A percentile compares a stretch with the other conserved stretches of the same genome.
These are phyloP conservation scores for Volucella zonaria DNA, from an alignment of 2,888 invertebrate genomes.

Conservation along the genomic window DNA sequence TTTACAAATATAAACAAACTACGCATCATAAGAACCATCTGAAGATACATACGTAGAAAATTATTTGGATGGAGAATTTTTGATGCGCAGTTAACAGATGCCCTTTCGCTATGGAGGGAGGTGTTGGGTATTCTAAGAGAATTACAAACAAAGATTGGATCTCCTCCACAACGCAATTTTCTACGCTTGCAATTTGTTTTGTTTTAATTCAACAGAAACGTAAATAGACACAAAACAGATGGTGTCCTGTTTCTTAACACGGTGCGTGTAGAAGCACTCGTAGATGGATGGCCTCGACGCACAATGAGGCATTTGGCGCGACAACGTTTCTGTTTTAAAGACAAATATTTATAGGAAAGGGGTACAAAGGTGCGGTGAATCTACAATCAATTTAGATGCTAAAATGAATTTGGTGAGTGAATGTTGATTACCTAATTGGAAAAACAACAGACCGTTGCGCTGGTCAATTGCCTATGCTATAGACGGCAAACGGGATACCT, in stretches of 20 bases:
- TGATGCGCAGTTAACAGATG: slow-evolving; percentile 34
- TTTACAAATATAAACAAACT: slow-evolving; percentile 20
- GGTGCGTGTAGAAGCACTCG: background rate
- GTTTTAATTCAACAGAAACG: slow-evolving; percentile 1
- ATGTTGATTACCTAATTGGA: slow-evolving; percentile 57
- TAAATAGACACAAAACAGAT: slow-evolving; percentile 10
- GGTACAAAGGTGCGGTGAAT: background rate
- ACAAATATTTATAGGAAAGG: background rate
- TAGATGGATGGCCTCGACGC: background rate
- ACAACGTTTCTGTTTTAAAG: slow-evolving; percentile 28
- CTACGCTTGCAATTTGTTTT: background rate
- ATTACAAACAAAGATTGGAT: background rate
- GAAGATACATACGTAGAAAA: background rate
- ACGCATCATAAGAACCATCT: background rate
- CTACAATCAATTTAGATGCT: slow-evolving; percentile 5
- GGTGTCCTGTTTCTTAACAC: background rate
- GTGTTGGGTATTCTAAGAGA: background rate
- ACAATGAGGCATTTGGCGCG: slow-evolving; percentile 2
- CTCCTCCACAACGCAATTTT: background rate
- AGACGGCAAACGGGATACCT: background rate
- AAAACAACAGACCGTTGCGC: slow-evolving; percentile 7
- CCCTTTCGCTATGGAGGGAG: slow-evolving; percentile 4
- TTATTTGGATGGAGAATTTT: background rate
- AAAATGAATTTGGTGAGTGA: slow-evolving; percentile 37
- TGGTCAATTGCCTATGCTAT: background rate